Evolutionary conservation across 2,113 vertebrate genomes (phyloP).

Genomic region (Larimichthys crocea): DNA sequence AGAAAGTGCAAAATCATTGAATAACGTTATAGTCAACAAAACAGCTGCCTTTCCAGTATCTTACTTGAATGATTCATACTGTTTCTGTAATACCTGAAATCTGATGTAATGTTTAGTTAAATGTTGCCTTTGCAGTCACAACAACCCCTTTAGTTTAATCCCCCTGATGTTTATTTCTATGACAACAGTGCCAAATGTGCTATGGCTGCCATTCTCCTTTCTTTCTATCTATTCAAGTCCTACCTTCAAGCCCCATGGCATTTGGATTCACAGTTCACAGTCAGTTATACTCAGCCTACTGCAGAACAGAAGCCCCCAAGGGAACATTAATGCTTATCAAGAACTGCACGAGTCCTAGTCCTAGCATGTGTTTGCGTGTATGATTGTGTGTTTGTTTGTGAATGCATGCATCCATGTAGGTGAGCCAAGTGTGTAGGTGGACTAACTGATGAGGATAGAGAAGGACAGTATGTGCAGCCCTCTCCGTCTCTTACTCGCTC

Average conservation of each 20-base stretch:
- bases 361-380: background rate
- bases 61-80: background rate
- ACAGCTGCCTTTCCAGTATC: background rate
- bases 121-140: slow-evolving; percentile 20
- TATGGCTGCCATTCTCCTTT: background rate
- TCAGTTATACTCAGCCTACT: slow-evolving; percentile 23
- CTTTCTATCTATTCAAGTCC: background rate
- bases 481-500: background rate
- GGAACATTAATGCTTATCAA: slow-evolving; percentile 20
- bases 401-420: slow-evolving; percentile 12
- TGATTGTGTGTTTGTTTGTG: slow-evolving; percentile 6
- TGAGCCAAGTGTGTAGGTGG: slow-evolving; percentile 40
- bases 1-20: background rate
- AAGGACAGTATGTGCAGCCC: background rate
- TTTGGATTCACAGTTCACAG: slow-evolving; percentile 33
- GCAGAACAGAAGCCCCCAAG: slow-evolving; percentile 23
- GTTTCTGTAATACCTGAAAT: background rate
- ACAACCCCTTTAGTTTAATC: slow-evolving; percentile 2
- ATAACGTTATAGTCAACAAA: background rate
- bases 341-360: background rate
- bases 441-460: slow-evolving; percentile 32
- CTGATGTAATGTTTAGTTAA: slow-evolving; percentile 3
- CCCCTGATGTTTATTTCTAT: slow-evolving; percentile 24
- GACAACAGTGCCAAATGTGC: slow-evolving; percentile 24
- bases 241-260: slow-evolving; percentile 2